phyloP scores from a whole-genome alignment of 1,140 invertebrate species.

The Aporrectodea caliginosa region DNA sequence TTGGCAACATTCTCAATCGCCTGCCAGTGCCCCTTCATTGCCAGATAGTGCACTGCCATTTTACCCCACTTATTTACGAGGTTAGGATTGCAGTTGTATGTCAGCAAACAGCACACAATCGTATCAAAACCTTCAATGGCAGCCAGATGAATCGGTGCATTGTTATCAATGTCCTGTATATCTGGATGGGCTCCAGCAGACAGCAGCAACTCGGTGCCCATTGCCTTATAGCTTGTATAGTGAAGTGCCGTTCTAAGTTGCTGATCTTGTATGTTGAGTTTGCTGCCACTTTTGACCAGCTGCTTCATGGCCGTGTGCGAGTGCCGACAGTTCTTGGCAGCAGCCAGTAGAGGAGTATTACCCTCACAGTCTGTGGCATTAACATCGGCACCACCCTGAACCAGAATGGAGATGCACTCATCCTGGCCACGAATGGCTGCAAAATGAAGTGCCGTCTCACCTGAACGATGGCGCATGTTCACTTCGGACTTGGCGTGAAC shows the following conservation, averaged over 20 bases:
- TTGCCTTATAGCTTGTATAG: conserved; percentile 41
- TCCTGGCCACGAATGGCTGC: conserved; percentile 40
- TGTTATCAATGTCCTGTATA: conserved; percentile 41
- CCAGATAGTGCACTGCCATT: conserved; percentile 45
- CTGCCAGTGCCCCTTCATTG: conserved; percentile 46
- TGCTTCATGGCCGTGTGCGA: conserved; percentile 34
- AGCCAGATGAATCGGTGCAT: conserved; percentile 46
- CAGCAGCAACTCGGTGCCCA: conserved; percentile 40
- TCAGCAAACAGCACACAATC: conserved; percentile 38
- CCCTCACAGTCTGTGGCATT: conserved; percentile 38
- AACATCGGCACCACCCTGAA: conserved; percentile 39
- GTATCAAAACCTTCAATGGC: conserved; percentile 47
- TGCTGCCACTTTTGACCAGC: conserved; percentile 36
- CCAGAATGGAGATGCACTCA: conserved; percentile 39
- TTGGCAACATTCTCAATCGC: conserved; percentile 41
- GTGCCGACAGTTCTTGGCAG: conserved; percentile 35
- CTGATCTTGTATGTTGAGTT: conserved; percentile 39
- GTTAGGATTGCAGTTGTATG: conserved; percentile 43
- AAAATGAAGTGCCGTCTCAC: conserved; percentile 42
- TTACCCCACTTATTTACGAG: conserved; percentile 37
- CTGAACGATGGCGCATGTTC: conserved; percentile 30
- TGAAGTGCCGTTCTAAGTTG: conserved; percentile 47
- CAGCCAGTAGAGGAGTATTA: conserved; percentile 46
- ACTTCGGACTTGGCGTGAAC: neutral
- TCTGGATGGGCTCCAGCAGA: conserved; percentile 43